These are phyloP conservation scores for Drosophila pseudoobscura DNA, from an alignment of 1,140 invertebrate genomes.

Conservation along the genomic window DNA sequence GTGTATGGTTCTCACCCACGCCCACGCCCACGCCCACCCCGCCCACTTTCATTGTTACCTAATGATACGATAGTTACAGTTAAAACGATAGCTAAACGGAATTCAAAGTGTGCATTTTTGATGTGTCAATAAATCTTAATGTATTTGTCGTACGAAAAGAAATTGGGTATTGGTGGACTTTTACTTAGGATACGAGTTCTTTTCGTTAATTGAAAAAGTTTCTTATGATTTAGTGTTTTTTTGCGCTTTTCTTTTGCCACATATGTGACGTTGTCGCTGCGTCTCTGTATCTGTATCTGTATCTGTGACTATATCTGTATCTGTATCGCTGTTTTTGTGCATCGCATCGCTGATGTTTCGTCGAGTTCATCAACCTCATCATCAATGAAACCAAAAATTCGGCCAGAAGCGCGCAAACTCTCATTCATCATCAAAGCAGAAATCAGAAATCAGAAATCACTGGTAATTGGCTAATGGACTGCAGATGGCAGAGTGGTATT, in stretches of 20 bases:
- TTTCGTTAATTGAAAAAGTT: constrained; percentile 16
- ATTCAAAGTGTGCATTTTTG: constrained; percentile 69
- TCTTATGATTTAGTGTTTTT: constrained; percentile 39
- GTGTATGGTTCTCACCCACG: not conserved
- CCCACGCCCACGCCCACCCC: not conserved
- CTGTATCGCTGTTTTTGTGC: constrained; percentile 25
- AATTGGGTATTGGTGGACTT: constrained; percentile 10
- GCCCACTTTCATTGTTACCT: constrained; percentile 34
- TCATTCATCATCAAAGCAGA: not conserved
- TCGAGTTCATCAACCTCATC: constrained; percentile 65
- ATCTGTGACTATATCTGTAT: constrained; percentile 4
- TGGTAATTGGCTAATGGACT: constrained; percentile 75
- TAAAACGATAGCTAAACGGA: constrained; percentile 60
- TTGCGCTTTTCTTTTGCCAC: constrained; percentile 16
- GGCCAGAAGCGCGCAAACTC: too few species aligned
- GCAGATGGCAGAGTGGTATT: constrained; percentile 32
- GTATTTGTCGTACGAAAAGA: constrained; percentile 64
- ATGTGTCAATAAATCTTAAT: constrained; percentile 80
- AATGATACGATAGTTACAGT: constrained; percentile 28
- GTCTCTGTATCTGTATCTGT: constrained; percentile 10
- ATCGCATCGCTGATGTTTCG: constrained; percentile 29
- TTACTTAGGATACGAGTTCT: constrained; percentile 22
- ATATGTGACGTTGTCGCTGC: constrained; percentile 14
- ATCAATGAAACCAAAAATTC: constrained; percentile 48
- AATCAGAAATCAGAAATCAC: constrained; percentile 37